Conservation (phyloP, 2,797 vertebrate genomes). For the Coregonus ussuriensis region DNA sequence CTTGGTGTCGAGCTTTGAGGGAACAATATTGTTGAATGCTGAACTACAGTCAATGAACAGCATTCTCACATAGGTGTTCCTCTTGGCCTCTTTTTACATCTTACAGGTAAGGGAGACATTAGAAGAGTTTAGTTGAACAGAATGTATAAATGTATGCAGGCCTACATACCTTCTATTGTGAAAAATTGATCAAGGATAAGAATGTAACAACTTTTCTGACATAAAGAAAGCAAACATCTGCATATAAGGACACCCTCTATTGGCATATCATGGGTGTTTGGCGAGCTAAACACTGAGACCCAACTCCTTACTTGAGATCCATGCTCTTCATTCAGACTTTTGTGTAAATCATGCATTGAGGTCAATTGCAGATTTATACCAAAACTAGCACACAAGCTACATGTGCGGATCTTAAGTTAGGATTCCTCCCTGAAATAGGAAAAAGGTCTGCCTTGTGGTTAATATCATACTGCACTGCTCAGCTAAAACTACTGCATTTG, state of each 20-base stretch:
- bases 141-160: neutral
- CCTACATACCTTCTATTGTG: neutral
- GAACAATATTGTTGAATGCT: too few relatives aligned
- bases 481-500: constrained; percentile 10
- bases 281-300: neutral
- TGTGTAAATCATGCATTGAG: neutral
- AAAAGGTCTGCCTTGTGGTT: neutral
- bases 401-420: too few relatives aligned
- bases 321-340: neutral
- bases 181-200: neutral
- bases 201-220: neutral
- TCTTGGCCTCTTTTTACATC: too few relatives aligned
- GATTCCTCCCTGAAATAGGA: neutral
- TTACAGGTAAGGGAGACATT: neutral
- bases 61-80: too few relatives aligned
- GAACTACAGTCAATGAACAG: too few relatives aligned
- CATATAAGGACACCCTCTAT: neutral
- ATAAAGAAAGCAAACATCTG: neutral
- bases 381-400: neutral
- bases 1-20: too few relatives aligned
- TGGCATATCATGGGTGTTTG: neutral
- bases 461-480: neutral
- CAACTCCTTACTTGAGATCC: neutral
- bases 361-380: neutral
- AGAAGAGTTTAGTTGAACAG: neutral